These are phyloP conservation scores for Orthosia incerta DNA, from an alignment of 2,888 invertebrate species.

Conservation along the genomic window DNA sequence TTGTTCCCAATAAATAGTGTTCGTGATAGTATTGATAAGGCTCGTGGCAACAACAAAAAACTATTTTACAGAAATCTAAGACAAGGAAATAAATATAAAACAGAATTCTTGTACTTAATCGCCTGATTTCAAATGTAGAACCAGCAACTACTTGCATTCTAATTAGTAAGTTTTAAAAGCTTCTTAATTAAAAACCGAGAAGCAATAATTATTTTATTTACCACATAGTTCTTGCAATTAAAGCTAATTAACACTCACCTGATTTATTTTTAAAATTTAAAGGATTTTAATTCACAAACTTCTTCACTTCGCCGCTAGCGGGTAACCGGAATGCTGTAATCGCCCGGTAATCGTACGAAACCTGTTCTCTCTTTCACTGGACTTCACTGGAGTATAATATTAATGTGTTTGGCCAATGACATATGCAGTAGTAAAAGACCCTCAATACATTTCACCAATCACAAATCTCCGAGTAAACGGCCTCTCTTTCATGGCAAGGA, in stretches of 20 bases:
- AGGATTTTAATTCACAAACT: not conserved
- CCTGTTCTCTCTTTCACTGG: constrained; percentile 15
- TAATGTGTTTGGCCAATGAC: fast-evolving
- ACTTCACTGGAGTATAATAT: not conserved
- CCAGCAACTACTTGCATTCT: not conserved
- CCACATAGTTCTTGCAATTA: not conserved
- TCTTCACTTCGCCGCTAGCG: constrained; percentile 39
- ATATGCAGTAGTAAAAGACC: fast-evolving
- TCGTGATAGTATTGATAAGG: not conserved
- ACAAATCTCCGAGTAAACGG: fast-evolving
- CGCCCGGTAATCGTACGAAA: not conserved
- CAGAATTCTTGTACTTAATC: not conserved
- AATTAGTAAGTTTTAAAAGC: not conserved
- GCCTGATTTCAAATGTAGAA: not conserved
- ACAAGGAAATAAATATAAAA: too few species aligned
- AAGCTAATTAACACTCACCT: constrained; percentile 26
- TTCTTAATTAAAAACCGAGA: not conserved
- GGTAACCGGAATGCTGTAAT: constrained; percentile 51
- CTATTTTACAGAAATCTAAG: not conserved
- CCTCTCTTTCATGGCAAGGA: not conserved
- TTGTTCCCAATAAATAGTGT: too few species aligned
- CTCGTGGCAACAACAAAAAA: not conserved
- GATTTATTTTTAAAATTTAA: not conserved
- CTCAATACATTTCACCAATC: constrained; percentile 12
- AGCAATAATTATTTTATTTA: not conserved